A percentile compares a stretch with the other conserved stretches of the same genome.
Conservation (phyloP, 2,888 invertebrate genomes). For the Cacoxenus indagator region DNA sequence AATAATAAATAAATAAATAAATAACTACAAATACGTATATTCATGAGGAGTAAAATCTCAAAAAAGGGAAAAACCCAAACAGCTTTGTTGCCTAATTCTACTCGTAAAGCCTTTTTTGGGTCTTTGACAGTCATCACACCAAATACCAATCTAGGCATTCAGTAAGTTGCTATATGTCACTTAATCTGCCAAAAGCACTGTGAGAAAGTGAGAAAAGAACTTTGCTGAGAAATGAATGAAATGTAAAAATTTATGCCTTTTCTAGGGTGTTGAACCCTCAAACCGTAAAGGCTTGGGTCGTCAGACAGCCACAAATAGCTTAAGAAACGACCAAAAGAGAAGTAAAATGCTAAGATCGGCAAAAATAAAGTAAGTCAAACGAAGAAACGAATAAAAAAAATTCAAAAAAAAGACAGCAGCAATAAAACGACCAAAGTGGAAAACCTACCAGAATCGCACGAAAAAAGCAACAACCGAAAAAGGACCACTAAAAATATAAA, state of each 20-base stretch:
- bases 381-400: slow-evolving; percentile 2
- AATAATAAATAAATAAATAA: no score
- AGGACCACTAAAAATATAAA: slow-evolving; percentile 26
- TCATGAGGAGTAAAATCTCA: no score
- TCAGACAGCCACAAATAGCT: background rate
- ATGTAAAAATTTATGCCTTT: slow-evolving; percentile 30
- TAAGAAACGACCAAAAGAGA: background rate
- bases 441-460: slow-evolving; percentile 36
- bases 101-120: background rate
- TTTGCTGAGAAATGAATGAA: slow-evolving; percentile 18
- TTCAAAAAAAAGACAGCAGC: background rate
- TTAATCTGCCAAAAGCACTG: slow-evolving; percentile 19
- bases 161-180: slow-evolving; percentile 44
- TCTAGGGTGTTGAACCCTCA: background rate
- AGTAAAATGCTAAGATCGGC: slow-evolving; percentile 43
- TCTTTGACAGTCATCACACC: background rate
- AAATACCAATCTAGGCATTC: background rate
- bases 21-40: no score
- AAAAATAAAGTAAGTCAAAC: slow-evolving; percentile 41
- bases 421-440: slow-evolving; percentile 33
- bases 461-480: slow-evolving; percentile 22
- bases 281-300: background rate
- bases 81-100: slow-evolving; percentile 45
- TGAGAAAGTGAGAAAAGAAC: background rate
- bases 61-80: slow-evolving; percentile 24